A percentile compares a stretch with the other conserved stretches of the same genome.
Conservation (phyloP, 2,113 vertebrate species). For the Myotis lucifugus region DNA sequence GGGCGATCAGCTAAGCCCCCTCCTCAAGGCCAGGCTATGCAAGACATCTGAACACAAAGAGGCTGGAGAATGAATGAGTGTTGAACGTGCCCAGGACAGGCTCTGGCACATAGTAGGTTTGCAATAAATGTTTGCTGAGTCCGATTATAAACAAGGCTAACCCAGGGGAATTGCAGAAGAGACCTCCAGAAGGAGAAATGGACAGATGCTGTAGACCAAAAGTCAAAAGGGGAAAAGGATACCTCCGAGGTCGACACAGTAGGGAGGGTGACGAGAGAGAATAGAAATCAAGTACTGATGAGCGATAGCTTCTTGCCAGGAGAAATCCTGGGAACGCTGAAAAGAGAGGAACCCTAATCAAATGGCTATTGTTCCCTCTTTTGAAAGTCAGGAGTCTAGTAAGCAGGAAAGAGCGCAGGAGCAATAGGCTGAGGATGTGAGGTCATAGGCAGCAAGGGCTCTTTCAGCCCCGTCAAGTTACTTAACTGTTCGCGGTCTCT, state of each 20-base stretch:
- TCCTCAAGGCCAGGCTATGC: background rate
- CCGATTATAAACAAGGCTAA: background rate
- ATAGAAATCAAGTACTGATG: fast-evolving
- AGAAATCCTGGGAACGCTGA: background rate
- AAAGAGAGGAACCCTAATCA: background rate
- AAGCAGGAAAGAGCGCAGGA: fast-evolving
- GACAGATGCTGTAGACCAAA: background rate
- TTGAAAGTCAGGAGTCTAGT: background rate
- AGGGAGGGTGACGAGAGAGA: background rate
- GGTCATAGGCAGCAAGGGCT: background rate
- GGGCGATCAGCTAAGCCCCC: background rate
- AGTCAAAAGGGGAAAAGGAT: background rate
- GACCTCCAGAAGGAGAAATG: background rate
- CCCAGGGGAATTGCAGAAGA: background rate
- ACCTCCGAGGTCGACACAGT: background rate
- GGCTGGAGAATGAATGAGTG: too few relatives aligned
- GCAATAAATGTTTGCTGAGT: background rate
- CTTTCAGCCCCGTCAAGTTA: background rate
- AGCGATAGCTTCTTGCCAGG: background rate
- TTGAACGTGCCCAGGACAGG: background rate
- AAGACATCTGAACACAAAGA: background rate
- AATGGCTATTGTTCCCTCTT: background rate
- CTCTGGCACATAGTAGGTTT: background rate
- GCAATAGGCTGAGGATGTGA: background rate
- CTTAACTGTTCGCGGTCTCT: background rate